Base-by-base conservation (phyloP, 37 sponge, comb jelly and placozoan species). In the Beroe forskalii region DNA sequence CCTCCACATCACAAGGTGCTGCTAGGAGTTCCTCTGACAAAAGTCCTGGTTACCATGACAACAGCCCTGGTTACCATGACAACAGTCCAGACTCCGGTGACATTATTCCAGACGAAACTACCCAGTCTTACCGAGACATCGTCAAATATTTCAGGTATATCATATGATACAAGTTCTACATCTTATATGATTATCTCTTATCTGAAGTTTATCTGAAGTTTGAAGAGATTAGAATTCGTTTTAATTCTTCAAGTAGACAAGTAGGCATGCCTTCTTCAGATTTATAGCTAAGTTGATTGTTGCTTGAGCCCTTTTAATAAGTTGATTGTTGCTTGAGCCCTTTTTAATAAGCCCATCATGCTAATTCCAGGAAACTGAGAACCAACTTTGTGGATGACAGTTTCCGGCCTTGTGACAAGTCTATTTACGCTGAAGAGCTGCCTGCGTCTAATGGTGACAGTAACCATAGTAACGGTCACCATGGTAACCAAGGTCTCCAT, bases 351-450 rank as follows among this genome's bases (percentile, higher is more conserved):
- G n/a, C n/a, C 12, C 55, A 48, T 48, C 6, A 48, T 12, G 12
- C 6, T 12, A 48, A 17, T 27, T 64, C 14, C 72, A 69, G 72
- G 38, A 69, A 69, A 36, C 17, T 69, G 72, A 69, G 39, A 35
- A 69, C 72, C 4, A 69, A 69, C 72, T 69, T 69, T 33, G 72
- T 69, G 2, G 72, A 69, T 37, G 72, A 69, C 72, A 69, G 72
- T 80, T 80, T 80, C 22, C 8, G 86, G 27, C 86, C 86, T 22
- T 80, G 86, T 3, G 27, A 44, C 86, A 41, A 80, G 86, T 80
- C 86, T 14, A 38, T 80, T 14, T 44, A 42, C 20, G 86, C 48
- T 4, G 86, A 80, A 6, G 86, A 80, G 55, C 2, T 3, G 9
- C 0, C n/a, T 0, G n/a, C 55, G n/a, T 20, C 86, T 22, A 32